A percentile compares a stretch with the other conserved stretches of the same genome.
These are phyloP conservation scores for Campylomormyrus tamandua DNA, from an alignment of 2,113 vertebrate species.

Conservation along the genomic window DNA sequence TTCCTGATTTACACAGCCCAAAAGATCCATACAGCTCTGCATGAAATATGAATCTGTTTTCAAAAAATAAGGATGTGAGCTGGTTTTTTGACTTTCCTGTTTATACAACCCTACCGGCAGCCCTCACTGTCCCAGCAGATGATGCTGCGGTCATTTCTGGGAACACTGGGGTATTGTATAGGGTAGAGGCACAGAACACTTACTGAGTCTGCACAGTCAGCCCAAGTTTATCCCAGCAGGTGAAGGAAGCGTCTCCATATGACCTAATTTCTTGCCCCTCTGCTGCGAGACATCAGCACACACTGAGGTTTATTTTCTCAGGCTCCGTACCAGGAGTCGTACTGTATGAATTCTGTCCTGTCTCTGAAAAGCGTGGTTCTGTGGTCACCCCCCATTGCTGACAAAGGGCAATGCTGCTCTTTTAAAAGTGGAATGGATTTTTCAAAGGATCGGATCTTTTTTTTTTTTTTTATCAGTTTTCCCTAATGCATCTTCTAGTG, in stretches of 20 bases:
- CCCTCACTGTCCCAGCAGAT: not conserved
- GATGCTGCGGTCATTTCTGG: not conserved
- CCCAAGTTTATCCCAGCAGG: conserved; percentile 1
- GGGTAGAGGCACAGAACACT: not conserved
- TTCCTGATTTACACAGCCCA: not conserved
- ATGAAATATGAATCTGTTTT: not conserved
- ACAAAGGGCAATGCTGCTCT: not conserved
- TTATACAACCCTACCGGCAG: not conserved
- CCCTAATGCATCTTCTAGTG: not conserved
- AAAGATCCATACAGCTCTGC: not conserved
- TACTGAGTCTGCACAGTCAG: not conserved
- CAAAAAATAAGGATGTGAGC: not conserved
- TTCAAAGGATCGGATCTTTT: not conserved
- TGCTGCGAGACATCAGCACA: not conserved
- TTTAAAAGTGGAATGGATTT: not conserved
- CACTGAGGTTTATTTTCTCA: not conserved
- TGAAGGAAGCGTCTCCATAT: not conserved
- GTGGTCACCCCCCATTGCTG: not conserved
- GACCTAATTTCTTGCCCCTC: not conserved
- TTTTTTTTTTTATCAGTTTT: not conserved
- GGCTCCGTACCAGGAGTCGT: not conserved
- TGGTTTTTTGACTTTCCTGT: not conserved
- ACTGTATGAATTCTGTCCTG: not conserved
- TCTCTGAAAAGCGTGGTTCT: not conserved
- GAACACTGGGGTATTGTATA: not conserved